A percentile compares a stretch with the other conserved stretches of the same genome.
Conservation (phyloP, 1,140 invertebrate genomes). For the Vanessa tameamea region DNA sequence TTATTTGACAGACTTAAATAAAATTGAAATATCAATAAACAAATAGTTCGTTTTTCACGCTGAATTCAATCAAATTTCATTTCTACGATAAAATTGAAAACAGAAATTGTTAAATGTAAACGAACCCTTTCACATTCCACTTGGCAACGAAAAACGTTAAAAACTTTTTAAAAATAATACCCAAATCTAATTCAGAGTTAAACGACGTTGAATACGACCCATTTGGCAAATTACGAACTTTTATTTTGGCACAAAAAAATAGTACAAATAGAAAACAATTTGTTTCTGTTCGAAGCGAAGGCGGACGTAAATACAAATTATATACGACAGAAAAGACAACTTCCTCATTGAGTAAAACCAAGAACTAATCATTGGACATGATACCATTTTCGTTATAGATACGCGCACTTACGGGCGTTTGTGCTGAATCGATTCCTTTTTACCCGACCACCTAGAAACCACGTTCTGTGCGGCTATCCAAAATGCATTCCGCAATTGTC, state of each 20-base stretch:
- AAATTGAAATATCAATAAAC: too few species aligned
- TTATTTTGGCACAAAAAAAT: not conserved
- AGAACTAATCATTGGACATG: too few species aligned
- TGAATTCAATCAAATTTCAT: too few species aligned
- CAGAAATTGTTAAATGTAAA: not conserved
- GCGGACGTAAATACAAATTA: not conserved
- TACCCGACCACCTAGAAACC: too few species aligned
- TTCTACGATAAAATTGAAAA: too few species aligned
- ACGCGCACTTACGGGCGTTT: too few species aligned
- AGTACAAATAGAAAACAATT: not conserved
- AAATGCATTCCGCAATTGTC: too few species aligned
- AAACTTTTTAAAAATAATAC: conserved; percentile 6
- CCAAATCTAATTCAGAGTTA: not conserved
- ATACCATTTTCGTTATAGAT: too few species aligned
- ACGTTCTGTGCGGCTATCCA: too few species aligned
- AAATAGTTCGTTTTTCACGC: too few species aligned
- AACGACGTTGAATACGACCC: conserved; percentile 15
- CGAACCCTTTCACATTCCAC: not conserved
- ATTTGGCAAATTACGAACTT: conserved; percentile 22
- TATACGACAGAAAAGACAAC: not conserved
- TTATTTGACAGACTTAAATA: too few species aligned
- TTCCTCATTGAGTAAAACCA: not conserved
- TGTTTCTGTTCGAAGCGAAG: not conserved
- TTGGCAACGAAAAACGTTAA: conserved; percentile 5
- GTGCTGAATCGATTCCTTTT: too few species aligned